Conservation (phyloP, 2,797 vertebrate genomes). For the Pseudochromis fuscus region DNA sequence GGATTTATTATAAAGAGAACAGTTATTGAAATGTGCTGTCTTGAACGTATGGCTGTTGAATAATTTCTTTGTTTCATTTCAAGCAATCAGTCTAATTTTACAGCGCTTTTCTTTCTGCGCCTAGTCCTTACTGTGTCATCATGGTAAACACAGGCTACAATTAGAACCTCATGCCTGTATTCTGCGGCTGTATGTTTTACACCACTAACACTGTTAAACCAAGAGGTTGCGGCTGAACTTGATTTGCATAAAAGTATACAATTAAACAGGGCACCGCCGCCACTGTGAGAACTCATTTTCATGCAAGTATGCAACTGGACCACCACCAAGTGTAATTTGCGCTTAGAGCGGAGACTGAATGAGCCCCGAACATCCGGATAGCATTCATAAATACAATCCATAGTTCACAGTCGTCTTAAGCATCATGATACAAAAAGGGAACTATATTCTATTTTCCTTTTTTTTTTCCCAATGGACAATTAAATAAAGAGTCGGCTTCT, state of each 20-base stretch:
- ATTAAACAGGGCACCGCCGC: conserved; percentile 26
- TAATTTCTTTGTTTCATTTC: too few species aligned
- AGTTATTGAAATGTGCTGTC: too few species aligned
- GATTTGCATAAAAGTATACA: conserved; percentile 45
- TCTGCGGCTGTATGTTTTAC: conserved; percentile 9
- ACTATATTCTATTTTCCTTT: not conserved
- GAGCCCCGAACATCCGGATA: conserved; percentile 4
- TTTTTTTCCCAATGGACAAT: too few species aligned
- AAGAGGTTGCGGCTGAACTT: conserved; percentile 16
- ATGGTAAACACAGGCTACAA: conserved; percentile 1
- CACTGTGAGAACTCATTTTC: conserved; percentile 28
- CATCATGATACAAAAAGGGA: not conserved
- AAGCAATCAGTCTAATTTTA: not conserved
- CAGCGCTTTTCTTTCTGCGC: not conserved
- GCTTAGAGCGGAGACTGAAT: conserved; percentile 23
- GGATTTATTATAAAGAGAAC: too few species aligned
- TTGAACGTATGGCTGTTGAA: too few species aligned
- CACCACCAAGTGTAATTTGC: conserved; percentile 31
- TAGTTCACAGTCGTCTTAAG: not conserved
- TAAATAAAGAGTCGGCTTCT: too few species aligned
- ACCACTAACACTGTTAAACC: conserved; percentile 10
- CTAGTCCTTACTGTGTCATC: not conserved
- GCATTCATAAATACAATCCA: not conserved
- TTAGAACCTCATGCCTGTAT: not conserved
- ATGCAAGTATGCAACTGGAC: conserved; percentile 19